Conservation (phyloP, 2,888 invertebrate species). For the Cheilosia vulpina region DNA sequence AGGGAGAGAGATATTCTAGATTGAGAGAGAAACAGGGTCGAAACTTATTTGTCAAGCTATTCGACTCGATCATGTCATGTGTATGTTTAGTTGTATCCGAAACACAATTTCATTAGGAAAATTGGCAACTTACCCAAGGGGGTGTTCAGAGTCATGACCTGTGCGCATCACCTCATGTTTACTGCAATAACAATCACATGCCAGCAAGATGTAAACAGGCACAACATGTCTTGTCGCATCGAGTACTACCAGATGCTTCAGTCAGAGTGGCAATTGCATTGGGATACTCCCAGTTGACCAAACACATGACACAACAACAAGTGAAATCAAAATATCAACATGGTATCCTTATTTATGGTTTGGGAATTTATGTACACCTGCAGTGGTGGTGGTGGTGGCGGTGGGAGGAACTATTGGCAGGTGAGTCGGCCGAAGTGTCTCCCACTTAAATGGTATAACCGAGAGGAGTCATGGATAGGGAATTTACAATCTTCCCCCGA, state of each 20-base stretch:
- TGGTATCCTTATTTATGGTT: conserved; percentile 37
- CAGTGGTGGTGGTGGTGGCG: background rate
- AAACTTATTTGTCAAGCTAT: background rate
- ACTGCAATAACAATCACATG: conserved; percentile 65
- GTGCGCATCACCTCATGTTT: conserved; percentile 65
- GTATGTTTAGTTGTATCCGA: conserved; percentile 7
- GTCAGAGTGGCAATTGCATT: conserved; percentile 48
- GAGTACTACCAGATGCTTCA: conserved; percentile 24
- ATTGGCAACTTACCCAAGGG: conserved; percentile 57
- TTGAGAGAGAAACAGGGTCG: no score
- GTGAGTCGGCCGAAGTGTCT: background rate
- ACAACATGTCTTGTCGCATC: conserved; percentile 56
- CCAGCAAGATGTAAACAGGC: conserved; percentile 56
- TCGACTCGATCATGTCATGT: background rate
- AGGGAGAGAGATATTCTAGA: no score
- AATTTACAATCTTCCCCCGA: background rate
- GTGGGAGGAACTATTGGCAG: conserved; percentile 1
- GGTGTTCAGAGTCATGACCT: conserved; percentile 64
- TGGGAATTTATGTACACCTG: conserved; percentile 16
- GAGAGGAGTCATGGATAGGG: background rate
- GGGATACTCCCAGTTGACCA: conserved; percentile 46
- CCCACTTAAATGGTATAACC: conserved; percentile 7
- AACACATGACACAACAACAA: conserved; percentile 29
- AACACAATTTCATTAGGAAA: conserved; percentile 52
- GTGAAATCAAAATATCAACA: conserved; percentile 48